Evolutionary conservation across 2,888 invertebrate species (phyloP), one percentile per base, ranked within the genome.

Genomic region (Hybos culiciformis): DNA sequence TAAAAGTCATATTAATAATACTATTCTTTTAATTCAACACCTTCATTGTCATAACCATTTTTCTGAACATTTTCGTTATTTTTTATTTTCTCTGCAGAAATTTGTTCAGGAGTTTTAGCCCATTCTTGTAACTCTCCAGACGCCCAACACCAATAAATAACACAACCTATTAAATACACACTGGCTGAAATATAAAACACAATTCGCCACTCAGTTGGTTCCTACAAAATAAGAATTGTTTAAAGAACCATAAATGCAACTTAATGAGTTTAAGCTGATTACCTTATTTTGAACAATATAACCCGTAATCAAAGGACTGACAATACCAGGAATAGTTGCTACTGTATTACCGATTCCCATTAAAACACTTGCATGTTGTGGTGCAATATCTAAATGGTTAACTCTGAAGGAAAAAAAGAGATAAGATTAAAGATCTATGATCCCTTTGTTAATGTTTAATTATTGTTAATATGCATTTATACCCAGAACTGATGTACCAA

Each of bases 301-400:
- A 7, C 88, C 88, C 0, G 86, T 83, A 1, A 91, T 65, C 11
- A 80, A 72, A 0, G 92, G 93, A 58, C 87, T 86, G n/a, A 92
- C 68, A 54, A 93, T 90, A 21, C 93, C 93, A 1, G 93, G 91
- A 41, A 93, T 67, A 0, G 92, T 92, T 1, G 87, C 93, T 49
- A 92, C 69, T 0, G 91, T 91, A 66, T 93, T 93, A 9, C 88
- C 84, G 9, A 92, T 69, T 0, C 92, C 93, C 90, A 93, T 90
- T 42, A 93, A 66, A 1, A 93, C 78, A 59, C 91, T 84, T 9
- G 92, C 91, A 68, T 86, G 88, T 47, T 85, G 85, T 0, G 92
- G 91, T 0, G 92, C 92, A 41, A 93, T 78, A 61, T 93, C 93
- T 60, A 93, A 66, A 60, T 91, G 88, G 57, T 83, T 83, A 1